Evolutionary conservation across 2,888 invertebrate genomes (phyloP).

Genomic region (Erebia ligea): DNA sequence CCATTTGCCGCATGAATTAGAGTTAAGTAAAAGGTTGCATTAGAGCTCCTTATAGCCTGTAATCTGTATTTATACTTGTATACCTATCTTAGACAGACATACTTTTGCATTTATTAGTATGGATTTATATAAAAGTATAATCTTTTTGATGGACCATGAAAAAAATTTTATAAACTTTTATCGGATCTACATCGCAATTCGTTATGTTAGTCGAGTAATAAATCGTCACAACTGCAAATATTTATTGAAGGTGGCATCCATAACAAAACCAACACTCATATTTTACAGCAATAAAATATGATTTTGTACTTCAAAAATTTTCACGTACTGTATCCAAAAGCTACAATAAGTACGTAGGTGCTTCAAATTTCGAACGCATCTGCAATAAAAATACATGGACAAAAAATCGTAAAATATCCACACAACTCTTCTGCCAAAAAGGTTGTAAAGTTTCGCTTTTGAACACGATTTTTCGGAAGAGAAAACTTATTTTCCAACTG

Average conservation of each 20-base stretch:
- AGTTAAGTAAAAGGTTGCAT: too few relatives aligned
- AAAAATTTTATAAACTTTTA: background rate
- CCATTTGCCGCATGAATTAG: too few relatives aligned
- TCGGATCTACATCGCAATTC: conserved; percentile 13
- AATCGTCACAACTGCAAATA: conserved; percentile 3
- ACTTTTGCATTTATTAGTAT: too few relatives aligned
- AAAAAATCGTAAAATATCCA: conserved; percentile 6
- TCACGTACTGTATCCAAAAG: background rate
- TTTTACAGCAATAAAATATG: background rate
- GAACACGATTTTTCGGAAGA: background rate
- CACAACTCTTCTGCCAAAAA: conserved; percentile 6
- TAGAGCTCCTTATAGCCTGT: too few relatives aligned
- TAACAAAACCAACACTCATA: conserved; percentile 12
- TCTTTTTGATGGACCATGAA: background rate
- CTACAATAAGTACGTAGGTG: background rate
- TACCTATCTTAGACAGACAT: too few relatives aligned
- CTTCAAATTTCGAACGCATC: background rate
- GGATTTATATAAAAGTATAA: background rate
- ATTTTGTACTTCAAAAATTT: conserved; percentile 2
- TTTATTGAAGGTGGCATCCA: conserved; percentile 10
- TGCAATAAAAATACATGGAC: conserved; percentile 2
- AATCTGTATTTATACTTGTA: too few relatives aligned
- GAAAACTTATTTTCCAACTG: background rate
- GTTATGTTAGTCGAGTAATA: conserved; percentile 11
- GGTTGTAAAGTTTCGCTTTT: background rate